Base-by-base conservation (phyloP, 2,113 vertebrate genomes). In the Clarias magur region DNA sequence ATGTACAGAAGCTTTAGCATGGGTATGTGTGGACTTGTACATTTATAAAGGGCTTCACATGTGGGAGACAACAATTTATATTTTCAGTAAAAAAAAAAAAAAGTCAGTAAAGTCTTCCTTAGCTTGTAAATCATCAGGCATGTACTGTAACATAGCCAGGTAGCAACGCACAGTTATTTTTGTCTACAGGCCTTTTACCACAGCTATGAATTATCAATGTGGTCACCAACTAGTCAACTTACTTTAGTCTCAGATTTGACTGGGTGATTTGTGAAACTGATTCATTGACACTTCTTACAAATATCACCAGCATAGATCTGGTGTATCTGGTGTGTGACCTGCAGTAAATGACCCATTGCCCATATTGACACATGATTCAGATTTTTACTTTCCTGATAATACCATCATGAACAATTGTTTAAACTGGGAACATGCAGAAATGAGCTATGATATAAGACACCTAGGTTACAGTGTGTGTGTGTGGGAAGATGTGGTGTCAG, bases 401-500 rank as follows among this genome's bases (percentile, higher is more conserved):
- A 56, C 17, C 16, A 54, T 25, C 9, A 38, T 56, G 13, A 72
- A 38, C 23, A 13, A 23, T 23, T 5, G 12, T 19, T 30, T 62
- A 76, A 30, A 56, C 17, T 75, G 11, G 42, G 73, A 85, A 10
- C 21, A n/a, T 27, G 75, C 15, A 59, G 25, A 57, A 9, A 85
- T 54, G 25, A 48, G n/a, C 62, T 68, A 16, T 85, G 60, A 78
- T 59, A 78, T 4, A 27, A 63, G 27, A 54, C 79, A 79, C n/a
- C 60, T 25, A 11, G 17, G n/a, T 56, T 63, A 63, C 2, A 5
- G 72, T 16, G 56, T 16, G 15, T 56, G 75, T 56, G 27, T 73
- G 62, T 88, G 86, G 93, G 92, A 94, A 93, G 92, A 94, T 93
- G 91, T 94, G 93, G 92, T 79, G 73, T 84, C 72, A 88, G 86